Conservation (phyloP, 2,888 invertebrate species). For the Heliconius hortense region DNA sequence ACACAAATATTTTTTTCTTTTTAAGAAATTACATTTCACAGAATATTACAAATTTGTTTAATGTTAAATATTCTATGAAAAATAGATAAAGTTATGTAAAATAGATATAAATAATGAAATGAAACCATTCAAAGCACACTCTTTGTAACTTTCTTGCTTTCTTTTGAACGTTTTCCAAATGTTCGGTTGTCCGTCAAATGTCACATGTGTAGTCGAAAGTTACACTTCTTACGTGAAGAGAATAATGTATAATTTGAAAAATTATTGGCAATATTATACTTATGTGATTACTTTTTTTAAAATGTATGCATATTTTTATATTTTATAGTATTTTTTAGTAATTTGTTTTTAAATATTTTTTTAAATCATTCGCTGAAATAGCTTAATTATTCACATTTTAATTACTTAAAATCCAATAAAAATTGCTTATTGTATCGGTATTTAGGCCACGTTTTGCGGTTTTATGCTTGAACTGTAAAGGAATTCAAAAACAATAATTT, state of each 20-base stretch:
- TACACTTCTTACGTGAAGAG: conserved; percentile 26
- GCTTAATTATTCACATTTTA: neutral
- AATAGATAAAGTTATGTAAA: neutral
- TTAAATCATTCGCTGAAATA: neutral
- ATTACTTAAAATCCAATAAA: neutral
- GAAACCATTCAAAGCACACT: conserved; percentile 12
- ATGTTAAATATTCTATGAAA: too few species aligned
- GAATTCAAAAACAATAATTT: neutral
- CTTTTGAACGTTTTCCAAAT: conserved; percentile 37
- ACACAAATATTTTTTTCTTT: too few species aligned
- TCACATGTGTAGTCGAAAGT: conserved; percentile 31
- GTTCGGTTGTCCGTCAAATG: conserved; percentile 35
- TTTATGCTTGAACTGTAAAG: neutral
- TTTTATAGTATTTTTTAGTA: too few species aligned
- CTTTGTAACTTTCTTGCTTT: conserved; percentile 25
- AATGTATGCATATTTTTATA: neutral
- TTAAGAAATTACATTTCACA: too few species aligned
- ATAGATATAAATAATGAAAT: neutral
- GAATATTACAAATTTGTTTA: too few species aligned
- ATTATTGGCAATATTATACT: neutral
- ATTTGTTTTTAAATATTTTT: too few species aligned
- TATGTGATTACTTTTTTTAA: neutral
- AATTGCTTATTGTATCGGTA: neutral
- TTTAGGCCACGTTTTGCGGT: conserved; percentile 11
- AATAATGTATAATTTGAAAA: conserved; percentile 10